Conservation (phyloP, 1,140 invertebrate species). For the Drosophila miranda region DNA sequence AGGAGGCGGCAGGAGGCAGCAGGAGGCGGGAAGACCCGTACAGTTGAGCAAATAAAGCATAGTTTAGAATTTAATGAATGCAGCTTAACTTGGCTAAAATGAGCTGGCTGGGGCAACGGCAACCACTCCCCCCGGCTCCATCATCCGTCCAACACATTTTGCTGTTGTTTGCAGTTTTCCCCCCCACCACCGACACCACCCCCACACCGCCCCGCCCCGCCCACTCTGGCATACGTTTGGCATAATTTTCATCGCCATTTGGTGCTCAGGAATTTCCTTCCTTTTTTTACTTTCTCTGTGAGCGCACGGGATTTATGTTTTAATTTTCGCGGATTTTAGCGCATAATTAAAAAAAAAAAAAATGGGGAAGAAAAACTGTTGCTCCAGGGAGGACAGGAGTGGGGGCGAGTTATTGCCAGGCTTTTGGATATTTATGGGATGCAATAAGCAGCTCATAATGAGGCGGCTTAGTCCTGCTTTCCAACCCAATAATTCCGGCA, state of each 20-base stretch:
- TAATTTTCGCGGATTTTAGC: constrained; percentile 71
- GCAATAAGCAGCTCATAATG: constrained; percentile 41
- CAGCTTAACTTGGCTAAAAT: constrained; percentile 77
- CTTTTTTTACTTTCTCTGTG: constrained; percentile 7
- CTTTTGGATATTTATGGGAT: constrained; percentile 36
- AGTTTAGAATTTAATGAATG: constrained; percentile 77
- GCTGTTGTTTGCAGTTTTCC: constrained; percentile 43
- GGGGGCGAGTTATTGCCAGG: constrained; percentile 29
- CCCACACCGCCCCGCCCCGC: neutral
- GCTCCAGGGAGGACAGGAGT: constrained; percentile 1
- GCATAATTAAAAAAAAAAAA: constrained; percentile 67
- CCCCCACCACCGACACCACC: neutral
- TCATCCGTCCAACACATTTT: constrained; percentile 27
- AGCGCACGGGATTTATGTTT: constrained; percentile 63
- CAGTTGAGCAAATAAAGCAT: constrained; percentile 66
- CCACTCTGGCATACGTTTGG: constrained; percentile 46
- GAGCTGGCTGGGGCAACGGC: constrained; percentile 51
- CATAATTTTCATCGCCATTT: constrained; percentile 60
- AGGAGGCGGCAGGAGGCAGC: neutral
- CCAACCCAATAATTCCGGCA: constrained; percentile 36
- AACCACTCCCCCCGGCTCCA: neutral
- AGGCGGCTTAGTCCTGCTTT: constrained; percentile 37
- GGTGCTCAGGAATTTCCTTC: constrained; percentile 42
- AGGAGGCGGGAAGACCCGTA: constrained; percentile 2
- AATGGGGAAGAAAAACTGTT: constrained; percentile 8